phyloP scores from a whole-genome alignment of 1,140 invertebrate species.

The Gryon sp. region DNA sequence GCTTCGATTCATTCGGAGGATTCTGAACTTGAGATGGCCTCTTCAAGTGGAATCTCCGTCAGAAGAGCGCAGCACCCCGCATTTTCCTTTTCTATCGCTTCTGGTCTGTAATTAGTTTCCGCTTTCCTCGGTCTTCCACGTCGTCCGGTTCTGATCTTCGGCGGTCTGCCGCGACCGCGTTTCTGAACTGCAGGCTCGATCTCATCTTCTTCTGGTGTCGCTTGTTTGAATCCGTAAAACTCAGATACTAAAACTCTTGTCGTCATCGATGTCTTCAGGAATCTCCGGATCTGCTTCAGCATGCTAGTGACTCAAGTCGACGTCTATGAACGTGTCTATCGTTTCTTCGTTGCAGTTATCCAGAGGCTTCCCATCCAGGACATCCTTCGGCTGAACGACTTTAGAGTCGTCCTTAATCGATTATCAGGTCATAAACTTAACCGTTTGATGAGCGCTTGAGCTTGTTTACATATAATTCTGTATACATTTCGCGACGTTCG shows the following conservation, averaged over 20 bases:
- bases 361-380: too few relatives aligned
- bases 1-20: neutral
- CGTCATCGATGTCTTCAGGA: neutral
- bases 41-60: neutral
- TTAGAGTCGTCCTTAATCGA: neutral
- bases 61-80: neutral
- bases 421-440: slow-evolving; percentile 6
- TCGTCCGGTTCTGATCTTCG: neutral
- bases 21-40: slow-evolving; percentile 2
- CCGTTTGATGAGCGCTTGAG: too few relatives aligned
- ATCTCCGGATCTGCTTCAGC: neutral
- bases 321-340: neutral
- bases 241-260: neutral
- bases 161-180: neutral
- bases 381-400: too few relatives aligned
- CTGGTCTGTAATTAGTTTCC: too few relatives aligned
- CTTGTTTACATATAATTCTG: too few relatives aligned
- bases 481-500: too few relatives aligned
- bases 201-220: neutral
- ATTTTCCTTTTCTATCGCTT: neutral
- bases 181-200: neutral
- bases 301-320: neutral
- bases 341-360: too few relatives aligned
- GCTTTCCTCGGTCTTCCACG: neutral
- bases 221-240: neutral